Base-by-base conservation (phyloP, 2,797 vertebrate genomes). In the Caiman crocodilus region DNA sequence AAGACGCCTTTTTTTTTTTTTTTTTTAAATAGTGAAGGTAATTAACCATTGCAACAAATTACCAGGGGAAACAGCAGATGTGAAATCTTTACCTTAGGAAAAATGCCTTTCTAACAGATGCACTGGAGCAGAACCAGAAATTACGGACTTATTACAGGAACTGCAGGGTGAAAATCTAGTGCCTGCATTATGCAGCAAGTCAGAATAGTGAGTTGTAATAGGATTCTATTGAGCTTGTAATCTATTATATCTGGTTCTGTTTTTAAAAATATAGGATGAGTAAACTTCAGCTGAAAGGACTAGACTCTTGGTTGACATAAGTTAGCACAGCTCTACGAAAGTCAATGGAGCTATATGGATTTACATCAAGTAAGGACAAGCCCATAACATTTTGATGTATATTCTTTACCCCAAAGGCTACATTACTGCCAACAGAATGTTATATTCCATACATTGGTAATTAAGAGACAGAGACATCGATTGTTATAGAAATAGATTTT, bases 401-500 rank as follows among this genome's bases (percentile, higher is more conserved):
- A 89, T 28, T 28, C 78, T 30, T 69, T 77, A 83, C 92, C 2
- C 67, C 75, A 78, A 32, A 92, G 57, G 79, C 65, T 79, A 84
- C 13, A 1, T 64, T 82, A 3, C 26, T 84, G 74, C 14, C n/a
- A 64, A n/a, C 30, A 82, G 50, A 92, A 76, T 63, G 32, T 67
- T 50, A 74, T 20, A 25, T 60, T 2, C 2, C 3, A 76, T 56
- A 11, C 1, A 1, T n/a, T 65, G 80, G 16, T 67, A 92, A 76
- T 26, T 85, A 78, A 42, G 64, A 80, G 56, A 76, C 7, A 21
- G 59, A 55, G 20, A 35, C 6, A 69, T 21, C 35, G 30, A 35
- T 60, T 85, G 58, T 55, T 32, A 90, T 87, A 88, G 8, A 91
- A 90, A 90, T 14, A 4, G 57, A 85, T 57, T 76, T 93, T 83